Base-by-base conservation (phyloP, 2,888 invertebrate genomes). In the Lumbricus terrestris region DNA sequence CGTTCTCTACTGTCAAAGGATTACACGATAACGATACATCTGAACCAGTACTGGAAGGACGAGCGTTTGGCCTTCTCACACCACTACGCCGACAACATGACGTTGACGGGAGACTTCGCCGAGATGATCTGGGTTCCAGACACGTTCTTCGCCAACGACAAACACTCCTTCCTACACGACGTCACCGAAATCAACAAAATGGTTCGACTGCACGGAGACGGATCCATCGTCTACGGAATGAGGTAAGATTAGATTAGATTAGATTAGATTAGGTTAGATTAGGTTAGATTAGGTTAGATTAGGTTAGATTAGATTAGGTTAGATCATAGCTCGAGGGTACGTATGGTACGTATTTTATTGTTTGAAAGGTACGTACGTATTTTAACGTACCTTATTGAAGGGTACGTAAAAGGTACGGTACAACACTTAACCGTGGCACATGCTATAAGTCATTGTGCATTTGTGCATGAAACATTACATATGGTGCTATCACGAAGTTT, bases 91-190 rank as follows among this genome's bases (percentile, higher is more conserved):
- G 97, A 97, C 92, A 96, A 98, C 92, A 96, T 99, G 93, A 99
- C 99, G 1, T 96, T 99, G 90, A 98, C 98, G 38, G 99, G 99
- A 29, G 99, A 99, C 95, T 99, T 99, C 94, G 98, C 98, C 16
- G 98, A 98, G 95, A 98, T 98, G 95, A 99, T 99, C 94, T 99
- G 99, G 99, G 99, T 99, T 34, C 99, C 99, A 23, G 99, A 99
- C 95, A 99, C 99, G 88, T 99, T 99, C 96, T 98, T 99, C 95
- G 99, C 99, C 92, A 99, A 99, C 95, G 99, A 99, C 95, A 99
- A 99, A 95, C 98, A 98, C 96, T 96, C 99, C 94, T 99, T 98
- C 95, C 96, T 99, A 89, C 99, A 99, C 95, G 99, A 99, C 95
- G 99, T 99, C 92, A 99, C 99, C 82, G 99, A 99, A 95, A 97